These are phyloP conservation scores for Heliornis fulica DNA, from an alignment of 2,113 vertebrate species.

Conservation along the genomic window DNA sequence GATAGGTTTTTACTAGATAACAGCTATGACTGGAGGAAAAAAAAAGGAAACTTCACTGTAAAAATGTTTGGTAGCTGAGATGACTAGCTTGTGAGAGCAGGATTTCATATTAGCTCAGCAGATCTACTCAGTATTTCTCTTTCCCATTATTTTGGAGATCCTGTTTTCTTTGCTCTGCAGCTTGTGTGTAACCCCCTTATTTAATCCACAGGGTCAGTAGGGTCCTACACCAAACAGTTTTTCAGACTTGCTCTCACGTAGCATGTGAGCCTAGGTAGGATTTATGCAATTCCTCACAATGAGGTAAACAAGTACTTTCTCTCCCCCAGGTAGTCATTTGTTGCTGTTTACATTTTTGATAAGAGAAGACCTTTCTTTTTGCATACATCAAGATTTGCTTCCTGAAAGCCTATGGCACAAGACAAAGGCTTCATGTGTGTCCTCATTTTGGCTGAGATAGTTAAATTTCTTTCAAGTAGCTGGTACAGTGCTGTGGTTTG, in stretches of 20 bases:
- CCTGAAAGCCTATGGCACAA: not conserved
- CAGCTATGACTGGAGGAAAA: accelerated
- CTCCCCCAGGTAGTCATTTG: not conserved
- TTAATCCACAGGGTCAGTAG: not conserved
- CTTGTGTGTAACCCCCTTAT: not conserved
- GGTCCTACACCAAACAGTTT: not conserved
- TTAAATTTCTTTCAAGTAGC: too few species aligned
- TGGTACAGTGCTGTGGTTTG: too few species aligned
- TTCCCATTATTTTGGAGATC: not conserved
- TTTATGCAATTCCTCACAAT: not conserved
- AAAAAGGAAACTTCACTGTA: not conserved
- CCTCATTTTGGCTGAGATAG: too few species aligned
- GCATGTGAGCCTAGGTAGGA: accelerated
- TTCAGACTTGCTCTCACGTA: not conserved
- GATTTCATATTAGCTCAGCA: not conserved
- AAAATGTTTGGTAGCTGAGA: not conserved
- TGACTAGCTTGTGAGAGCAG: not conserved
- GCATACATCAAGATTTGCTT: not conserved
- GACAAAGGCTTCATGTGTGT: not conserved
- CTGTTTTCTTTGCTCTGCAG: not conserved
- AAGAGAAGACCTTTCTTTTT: not conserved
- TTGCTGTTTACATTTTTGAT: not conserved
- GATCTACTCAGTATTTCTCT: not conserved
- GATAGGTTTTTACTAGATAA: not conserved
- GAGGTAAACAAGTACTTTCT: not conserved